These are phyloP conservation scores for Nettapus auritus DNA, from an alignment of 2,113 vertebrate species.

Conservation along the genomic window DNA sequence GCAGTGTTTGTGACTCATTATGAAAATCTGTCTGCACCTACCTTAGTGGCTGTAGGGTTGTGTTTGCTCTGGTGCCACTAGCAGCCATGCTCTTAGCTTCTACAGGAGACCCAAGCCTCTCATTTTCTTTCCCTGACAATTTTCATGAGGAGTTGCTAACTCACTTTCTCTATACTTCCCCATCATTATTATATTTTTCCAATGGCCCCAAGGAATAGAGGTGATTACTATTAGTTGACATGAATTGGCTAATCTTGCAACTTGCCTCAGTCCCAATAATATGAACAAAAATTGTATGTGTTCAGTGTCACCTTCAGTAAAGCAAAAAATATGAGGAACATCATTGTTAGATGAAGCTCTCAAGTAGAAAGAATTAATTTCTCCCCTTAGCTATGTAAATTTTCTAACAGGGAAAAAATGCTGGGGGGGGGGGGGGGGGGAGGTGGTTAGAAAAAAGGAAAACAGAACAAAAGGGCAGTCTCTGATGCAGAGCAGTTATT, in stretches of 20 bases:
- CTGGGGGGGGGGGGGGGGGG: too few relatives aligned
- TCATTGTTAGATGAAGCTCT: neutral
- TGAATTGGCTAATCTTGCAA: neutral
- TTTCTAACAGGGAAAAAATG: neutral
- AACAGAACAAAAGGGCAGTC: neutral
- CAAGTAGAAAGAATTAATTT: neutral
- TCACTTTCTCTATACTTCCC: neutral
- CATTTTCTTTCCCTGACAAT: neutral
- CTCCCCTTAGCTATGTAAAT: neutral
- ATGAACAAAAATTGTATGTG: neutral
- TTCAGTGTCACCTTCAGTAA: neutral
- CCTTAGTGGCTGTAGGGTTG: neutral
- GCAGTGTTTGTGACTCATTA: neutral
- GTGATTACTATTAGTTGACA: neutral
- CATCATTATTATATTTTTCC: neutral
- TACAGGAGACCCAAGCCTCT: neutral
- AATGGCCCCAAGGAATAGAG: neutral
- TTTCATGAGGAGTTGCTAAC: neutral
- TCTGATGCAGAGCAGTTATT: neutral
- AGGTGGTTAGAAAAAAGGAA: neutral
- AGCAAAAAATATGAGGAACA: neutral
- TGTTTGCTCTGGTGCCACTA: rapidly evolving
- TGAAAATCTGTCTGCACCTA: neutral
- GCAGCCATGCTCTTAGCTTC: neutral
- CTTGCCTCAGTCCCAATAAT: neutral